Evolutionary conservation across 2,797 vertebrate species (phyloP).

Genomic region (Micromesistius poutassou): DNA sequence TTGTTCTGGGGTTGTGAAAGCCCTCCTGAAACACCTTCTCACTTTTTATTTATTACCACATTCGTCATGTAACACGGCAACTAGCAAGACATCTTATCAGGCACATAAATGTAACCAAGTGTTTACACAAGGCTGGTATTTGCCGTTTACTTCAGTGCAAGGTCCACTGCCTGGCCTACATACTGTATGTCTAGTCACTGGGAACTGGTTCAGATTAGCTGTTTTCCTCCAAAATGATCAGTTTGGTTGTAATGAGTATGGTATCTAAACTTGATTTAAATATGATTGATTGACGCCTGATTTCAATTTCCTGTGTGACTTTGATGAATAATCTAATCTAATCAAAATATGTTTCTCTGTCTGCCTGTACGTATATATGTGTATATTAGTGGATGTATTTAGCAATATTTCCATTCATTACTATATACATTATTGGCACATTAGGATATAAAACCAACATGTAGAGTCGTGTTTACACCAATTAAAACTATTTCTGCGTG

Average conservation of each 20-base stretch:
- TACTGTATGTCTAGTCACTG: constrained; percentile 11
- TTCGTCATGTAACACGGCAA: constrained; percentile 10
- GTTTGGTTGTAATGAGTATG: neutral
- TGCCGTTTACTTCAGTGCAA: constrained; percentile 49
- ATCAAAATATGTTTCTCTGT: too few species aligned
- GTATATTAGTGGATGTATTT: too few species aligned
- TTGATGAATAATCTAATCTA: too few species aligned
- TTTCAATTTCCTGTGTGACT: constrained; percentile 4
- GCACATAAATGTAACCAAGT: constrained; percentile 29
- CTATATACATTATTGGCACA: too few species aligned
- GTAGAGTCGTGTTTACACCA: too few species aligned
- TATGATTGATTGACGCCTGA: too few species aligned
- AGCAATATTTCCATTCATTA: too few species aligned
- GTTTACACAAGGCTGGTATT: constrained; percentile 41
- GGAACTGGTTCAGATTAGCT: constrained; percentile 2
- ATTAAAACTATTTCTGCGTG: too few species aligned
- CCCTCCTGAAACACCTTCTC: neutral
- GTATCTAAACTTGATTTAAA: neutral
- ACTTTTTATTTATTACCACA: constrained; percentile 15
- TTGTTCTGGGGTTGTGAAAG: neutral
- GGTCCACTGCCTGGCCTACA: constrained; percentile 27
- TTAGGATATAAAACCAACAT: too few species aligned
- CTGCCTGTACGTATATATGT: too few species aligned
- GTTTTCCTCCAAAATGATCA: neutral
- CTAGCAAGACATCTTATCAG: constrained; percentile 37